Evolutionary conservation across 2,113 vertebrate genomes (phyloP).

Genomic region (Grus americana): DNA sequence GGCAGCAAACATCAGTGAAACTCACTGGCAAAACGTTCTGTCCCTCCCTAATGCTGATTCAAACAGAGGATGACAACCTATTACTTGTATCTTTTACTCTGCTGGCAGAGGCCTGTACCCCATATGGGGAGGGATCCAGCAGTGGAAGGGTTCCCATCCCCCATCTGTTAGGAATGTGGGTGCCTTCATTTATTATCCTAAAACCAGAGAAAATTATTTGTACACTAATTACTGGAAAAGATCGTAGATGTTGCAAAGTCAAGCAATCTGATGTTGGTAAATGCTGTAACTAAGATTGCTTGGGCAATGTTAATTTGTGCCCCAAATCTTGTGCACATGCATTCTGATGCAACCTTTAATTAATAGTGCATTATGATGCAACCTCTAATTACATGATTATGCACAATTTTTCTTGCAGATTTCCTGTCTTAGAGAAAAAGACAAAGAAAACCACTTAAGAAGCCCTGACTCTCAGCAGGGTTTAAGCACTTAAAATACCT

Average conservation of each 20-base stretch:
- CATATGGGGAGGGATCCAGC: not conserved
- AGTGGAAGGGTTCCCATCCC: not conserved
- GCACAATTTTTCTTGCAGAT: not conserved
- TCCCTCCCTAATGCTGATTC: not conserved
- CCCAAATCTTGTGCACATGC: not conserved
- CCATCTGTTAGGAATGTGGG: not conserved
- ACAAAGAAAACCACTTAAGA: not conserved
- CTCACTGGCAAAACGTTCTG: not conserved
- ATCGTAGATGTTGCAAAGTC: not conserved
- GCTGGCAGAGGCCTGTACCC: not conserved
- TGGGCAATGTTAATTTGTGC: not conserved
- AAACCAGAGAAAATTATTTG: not conserved
- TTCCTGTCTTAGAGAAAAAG: not conserved
- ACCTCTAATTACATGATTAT: not conserved
- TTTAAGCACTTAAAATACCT: conserved; percentile 8
- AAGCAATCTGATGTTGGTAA: not conserved
- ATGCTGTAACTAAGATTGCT: not conserved
- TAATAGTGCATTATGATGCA: not conserved
- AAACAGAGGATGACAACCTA: not conserved
- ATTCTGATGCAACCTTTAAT: not conserved
- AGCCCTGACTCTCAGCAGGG: not conserved
- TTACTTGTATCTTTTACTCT: not conserved
- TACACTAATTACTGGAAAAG: not conserved
- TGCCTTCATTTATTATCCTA: not conserved
- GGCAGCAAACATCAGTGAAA: not conserved